phyloP scores from a whole-genome alignment of 2,113 vertebrate species.

The Silurus asotus region DNA sequence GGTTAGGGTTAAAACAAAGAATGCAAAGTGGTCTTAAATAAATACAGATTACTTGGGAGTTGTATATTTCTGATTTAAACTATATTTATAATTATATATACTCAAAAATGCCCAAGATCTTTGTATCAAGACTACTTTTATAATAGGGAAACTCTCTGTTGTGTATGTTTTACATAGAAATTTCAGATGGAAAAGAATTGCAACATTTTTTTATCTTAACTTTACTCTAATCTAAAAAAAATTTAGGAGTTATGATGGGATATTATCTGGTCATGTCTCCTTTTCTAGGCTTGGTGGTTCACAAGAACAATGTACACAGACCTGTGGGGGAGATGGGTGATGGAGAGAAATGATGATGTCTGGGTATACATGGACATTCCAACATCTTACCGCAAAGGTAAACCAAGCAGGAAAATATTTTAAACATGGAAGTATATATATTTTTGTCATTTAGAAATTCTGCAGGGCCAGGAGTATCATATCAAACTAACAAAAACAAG shows the following conservation, averaged over 20 bases:
- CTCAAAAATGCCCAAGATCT: background rate
- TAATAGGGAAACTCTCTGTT: background rate
- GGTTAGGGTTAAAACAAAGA: background rate
- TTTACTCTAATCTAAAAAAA: background rate
- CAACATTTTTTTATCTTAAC: too few species aligned
- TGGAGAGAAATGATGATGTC: slow-evolving; percentile 44
- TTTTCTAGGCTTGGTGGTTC: slow-evolving; percentile 74
- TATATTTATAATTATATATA: background rate
- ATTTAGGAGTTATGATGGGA: background rate
- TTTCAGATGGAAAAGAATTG: background rate
- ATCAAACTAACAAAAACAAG: background rate
- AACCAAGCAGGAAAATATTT: background rate
- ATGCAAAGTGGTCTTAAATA: background rate
- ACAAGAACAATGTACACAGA: slow-evolving; percentile 63
- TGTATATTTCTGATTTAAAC: background rate
- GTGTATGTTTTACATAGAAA: background rate
- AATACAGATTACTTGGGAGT: background rate
- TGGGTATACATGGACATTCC: slow-evolving; percentile 72
- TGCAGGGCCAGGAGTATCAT: background rate
- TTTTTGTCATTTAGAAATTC: background rate
- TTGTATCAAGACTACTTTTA: background rate
- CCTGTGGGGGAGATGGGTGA: slow-evolving; percentile 72
- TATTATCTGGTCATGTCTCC: background rate
- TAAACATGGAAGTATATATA: background rate
- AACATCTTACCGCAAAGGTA: slow-evolving; percentile 60